A percentile compares a stretch with the other conserved stretches of the same genome.
Evolutionary conservation across 2,113 vertebrate genomes (phyloP).

Genomic region (Tricholaema leucomelas): DNA sequence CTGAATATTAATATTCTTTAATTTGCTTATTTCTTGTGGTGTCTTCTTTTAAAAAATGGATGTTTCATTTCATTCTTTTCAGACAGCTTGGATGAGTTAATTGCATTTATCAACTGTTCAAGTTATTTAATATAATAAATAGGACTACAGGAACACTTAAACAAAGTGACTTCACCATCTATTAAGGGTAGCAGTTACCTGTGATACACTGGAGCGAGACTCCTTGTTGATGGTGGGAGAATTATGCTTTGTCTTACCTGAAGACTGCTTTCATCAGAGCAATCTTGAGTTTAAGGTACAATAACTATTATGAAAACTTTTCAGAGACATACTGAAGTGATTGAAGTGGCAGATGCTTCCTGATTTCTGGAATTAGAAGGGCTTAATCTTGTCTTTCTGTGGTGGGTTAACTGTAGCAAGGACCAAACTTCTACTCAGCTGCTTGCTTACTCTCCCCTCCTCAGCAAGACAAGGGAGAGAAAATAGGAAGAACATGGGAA

Average conservation of each 20-base stretch:
- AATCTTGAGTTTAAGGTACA: neutral
- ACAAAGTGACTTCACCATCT: neutral
- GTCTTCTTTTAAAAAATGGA: neutral
- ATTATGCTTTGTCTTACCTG: neutral
- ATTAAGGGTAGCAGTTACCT: neutral
- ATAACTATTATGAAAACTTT: neutral
- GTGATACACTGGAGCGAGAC: neutral
- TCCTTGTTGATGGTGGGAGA: neutral
- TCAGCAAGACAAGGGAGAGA: neutral
- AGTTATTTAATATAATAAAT: neutral
- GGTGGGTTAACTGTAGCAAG: neutral
- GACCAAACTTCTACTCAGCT: neutral
- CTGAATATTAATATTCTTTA: constrained; percentile 20
- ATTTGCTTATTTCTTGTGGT: neutral
- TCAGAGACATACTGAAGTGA: neutral
- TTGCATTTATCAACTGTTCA: neutral
- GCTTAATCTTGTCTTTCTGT: neutral
- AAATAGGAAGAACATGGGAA: neutral
- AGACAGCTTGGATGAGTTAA: neutral
- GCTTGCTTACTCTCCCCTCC: neutral
- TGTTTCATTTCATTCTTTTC: neutral
- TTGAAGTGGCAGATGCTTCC: neutral
- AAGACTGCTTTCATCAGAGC: neutral
- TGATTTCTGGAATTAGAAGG: neutral
- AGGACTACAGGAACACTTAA: neutral